Percentiles rank a stretch among this genome's conserved stretches.
phyloP scores from a whole-genome alignment of 2,888 invertebrate species.

The Ophion costatus region DNA sequence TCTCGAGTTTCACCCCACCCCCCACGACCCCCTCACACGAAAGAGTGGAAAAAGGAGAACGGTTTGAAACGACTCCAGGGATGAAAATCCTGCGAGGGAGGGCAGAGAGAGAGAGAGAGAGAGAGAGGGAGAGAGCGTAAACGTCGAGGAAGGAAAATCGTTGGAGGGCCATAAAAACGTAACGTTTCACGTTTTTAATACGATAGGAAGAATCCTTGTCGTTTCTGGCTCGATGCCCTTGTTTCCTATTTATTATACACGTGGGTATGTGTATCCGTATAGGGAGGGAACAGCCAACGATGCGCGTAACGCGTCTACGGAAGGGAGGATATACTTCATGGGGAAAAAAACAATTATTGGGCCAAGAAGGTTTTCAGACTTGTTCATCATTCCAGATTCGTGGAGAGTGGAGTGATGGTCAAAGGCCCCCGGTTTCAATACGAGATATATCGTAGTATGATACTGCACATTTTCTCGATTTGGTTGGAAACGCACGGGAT shows the following conservation, averaged over 20 bases:
- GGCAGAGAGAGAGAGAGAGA: slow-evolving; percentile 14
- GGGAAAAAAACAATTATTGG: background rate
- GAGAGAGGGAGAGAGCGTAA: slow-evolving; percentile 66
- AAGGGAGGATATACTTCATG: slow-evolving; percentile 48
- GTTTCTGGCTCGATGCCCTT: slow-evolving; percentile 74
- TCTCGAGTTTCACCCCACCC: slow-evolving; percentile 18
- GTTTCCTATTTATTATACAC: slow-evolving; percentile 10
- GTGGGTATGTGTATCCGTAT: slow-evolving; percentile 59
- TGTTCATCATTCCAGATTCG: background rate
- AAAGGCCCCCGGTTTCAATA: too few species aligned
- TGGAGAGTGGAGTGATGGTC: too few species aligned
- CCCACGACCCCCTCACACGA: background rate
- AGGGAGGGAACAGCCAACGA: slow-evolving; percentile 60
- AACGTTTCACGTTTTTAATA: slow-evolving; percentile 76
- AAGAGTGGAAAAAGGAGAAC: slow-evolving; percentile 52
- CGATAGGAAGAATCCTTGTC: slow-evolving; percentile 72
- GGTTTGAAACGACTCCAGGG: slow-evolving; percentile 48
- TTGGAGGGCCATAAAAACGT: slow-evolving; percentile 71
- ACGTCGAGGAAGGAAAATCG: slow-evolving; percentile 60
- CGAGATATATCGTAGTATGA: too few species aligned
- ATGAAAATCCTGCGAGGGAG: slow-evolving; percentile 58
- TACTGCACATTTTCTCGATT: too few species aligned
- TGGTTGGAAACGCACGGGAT: too few species aligned
- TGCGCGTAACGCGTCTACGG: slow-evolving; percentile 73
- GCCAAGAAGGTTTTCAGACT: background rate